Conservation (phyloP, 2,113 vertebrate species). For the Tapirus terrestris region DNA sequence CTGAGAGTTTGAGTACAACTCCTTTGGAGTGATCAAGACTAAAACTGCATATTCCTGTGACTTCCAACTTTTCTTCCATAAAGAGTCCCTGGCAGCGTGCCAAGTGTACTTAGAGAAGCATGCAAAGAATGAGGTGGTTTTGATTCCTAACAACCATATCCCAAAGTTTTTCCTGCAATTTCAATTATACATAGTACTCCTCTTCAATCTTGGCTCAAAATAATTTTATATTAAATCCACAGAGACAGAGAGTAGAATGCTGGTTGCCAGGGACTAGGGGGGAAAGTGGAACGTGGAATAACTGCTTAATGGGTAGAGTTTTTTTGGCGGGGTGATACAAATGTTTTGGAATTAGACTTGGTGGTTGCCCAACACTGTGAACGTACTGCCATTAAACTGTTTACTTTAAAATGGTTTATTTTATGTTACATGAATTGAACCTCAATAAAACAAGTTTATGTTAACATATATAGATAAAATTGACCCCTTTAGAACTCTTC, state of each 20-base stretch:
- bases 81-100: background rate
- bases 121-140: slow-evolving; percentile 41
- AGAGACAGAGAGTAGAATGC: slow-evolving; percentile 10
- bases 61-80: background rate
- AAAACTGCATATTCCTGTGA: slow-evolving; percentile 2
- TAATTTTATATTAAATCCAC: slow-evolving; percentile 15
- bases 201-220: slow-evolving; percentile 5
- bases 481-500: background rate
- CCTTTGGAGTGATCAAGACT: background rate
- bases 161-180: background rate
- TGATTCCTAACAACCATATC: slow-evolving; percentile 29
- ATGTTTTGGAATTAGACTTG: background rate
- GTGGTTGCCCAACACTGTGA: background rate
- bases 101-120: background rate
- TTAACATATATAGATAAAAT: background rate
- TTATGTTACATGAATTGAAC: background rate
- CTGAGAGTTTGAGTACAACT: background rate
- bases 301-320: background rate
- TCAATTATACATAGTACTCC: background rate
- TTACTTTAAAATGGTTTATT: slow-evolving; percentile 35
- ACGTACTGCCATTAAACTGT: background rate
- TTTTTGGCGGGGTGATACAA: background rate
- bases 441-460: background rate
- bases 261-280: background rate
- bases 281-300: background rate